Evolutionary conservation across 2,113 vertebrate genomes (phyloP).

Genomic region (Dipodomys merriami): DNA sequence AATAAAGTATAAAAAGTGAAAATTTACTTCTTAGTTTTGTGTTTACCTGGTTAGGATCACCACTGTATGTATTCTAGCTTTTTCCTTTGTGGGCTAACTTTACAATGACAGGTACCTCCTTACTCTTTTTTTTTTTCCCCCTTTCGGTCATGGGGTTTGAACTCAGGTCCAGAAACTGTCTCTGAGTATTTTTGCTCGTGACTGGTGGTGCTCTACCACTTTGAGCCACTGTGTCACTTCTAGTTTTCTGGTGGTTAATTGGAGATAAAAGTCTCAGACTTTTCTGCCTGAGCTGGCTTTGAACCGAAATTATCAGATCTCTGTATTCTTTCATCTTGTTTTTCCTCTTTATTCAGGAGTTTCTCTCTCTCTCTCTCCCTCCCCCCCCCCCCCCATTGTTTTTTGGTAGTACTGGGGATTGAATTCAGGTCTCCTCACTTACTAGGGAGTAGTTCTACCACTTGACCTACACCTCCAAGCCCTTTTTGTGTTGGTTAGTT

Average conservation of each 20-base stretch:
- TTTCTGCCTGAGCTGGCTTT: no score
- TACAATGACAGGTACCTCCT: background rate
- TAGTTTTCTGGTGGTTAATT: no score
- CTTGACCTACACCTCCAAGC: no score
- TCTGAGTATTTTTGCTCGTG: no score
- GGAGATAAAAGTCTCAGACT: no score
- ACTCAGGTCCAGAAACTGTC: no score
- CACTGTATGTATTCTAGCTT: background rate
- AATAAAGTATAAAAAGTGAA: background rate
- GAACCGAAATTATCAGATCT: no score
- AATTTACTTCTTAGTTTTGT: background rate
- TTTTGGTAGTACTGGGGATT: background rate
- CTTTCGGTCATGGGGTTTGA: background rate
- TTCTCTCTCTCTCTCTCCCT: background rate
- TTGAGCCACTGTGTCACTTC: no score
- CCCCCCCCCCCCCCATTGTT: background rate
- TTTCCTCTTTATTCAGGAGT: constrained; percentile 1
- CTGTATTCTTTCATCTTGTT: background rate
- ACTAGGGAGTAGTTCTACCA: no score
- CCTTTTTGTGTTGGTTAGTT: no score
- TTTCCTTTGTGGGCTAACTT: background rate
- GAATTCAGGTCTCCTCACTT: no score
- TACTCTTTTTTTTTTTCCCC: background rate
- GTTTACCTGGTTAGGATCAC: background rate
- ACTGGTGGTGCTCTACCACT: no score